phyloP scores from a whole-genome alignment of 2,888 invertebrate genomes.

The Dasysyrphus albostriatus region DNA sequence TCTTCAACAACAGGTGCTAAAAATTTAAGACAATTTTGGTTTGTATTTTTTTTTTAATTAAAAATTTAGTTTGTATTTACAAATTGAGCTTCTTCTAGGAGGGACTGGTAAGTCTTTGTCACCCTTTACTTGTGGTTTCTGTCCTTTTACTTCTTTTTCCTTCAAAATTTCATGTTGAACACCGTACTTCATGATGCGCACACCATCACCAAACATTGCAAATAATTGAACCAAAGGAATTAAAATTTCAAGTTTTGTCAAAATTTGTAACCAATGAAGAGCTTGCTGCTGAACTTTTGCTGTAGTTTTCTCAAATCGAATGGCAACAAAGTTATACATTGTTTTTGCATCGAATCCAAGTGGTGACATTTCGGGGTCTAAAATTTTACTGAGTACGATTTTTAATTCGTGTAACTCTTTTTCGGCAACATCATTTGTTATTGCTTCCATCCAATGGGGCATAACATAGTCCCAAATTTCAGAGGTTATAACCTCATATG shows the following conservation, averaged over 20 bases:
- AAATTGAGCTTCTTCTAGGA: slow-evolving; percentile 85
- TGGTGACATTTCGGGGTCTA: slow-evolving; percentile 98
- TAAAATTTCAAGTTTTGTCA: slow-evolving; percentile 94
- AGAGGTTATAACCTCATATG: slow-evolving; percentile 98
- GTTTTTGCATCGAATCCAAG: slow-evolving; percentile 97
- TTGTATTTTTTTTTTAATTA: not conserved
- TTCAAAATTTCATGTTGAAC: slow-evolving; percentile 84
- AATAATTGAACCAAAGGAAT: slow-evolving; percentile 95
- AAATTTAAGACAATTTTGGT: not conserved
- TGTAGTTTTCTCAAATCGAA: slow-evolving; percentile 91
- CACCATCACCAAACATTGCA: slow-evolving; percentile 95
- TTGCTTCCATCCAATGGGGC: slow-evolving; percentile 99
- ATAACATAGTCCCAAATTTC: slow-evolving; percentile 99
- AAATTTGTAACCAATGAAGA: slow-evolving; percentile 93
- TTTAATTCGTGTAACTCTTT: slow-evolving; percentile 93
- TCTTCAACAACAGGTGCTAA: slow-evolving; percentile 88
- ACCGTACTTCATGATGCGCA: slow-evolving; percentile 88
- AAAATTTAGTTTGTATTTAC: slow-evolving; percentile 80
- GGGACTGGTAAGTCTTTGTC: slow-evolving; percentile 82
- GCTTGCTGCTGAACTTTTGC: slow-evolving; percentile 95
- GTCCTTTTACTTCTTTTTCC: slow-evolving; percentile 81
- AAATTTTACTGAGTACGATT: slow-evolving; percentile 94
- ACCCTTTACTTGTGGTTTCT: slow-evolving; percentile 81
- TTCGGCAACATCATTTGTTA: slow-evolving; percentile 95
- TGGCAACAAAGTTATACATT: slow-evolving; percentile 96